phyloP scores from a whole-genome alignment of 2,888 invertebrate genomes.

The Rotaria macrura region DNA sequence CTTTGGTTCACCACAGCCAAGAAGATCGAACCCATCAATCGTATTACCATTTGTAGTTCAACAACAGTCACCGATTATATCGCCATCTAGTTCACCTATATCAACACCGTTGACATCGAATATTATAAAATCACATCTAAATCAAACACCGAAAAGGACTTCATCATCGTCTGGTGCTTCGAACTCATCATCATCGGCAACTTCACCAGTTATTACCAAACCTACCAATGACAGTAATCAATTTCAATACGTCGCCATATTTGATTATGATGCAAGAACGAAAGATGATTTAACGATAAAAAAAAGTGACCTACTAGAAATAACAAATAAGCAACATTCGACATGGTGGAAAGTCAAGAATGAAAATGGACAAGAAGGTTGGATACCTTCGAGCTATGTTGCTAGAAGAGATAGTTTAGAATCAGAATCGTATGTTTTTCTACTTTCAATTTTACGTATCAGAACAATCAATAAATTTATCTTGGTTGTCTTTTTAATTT shows the following conservation, averaged over 20 bases:
- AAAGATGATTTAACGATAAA: slow-evolving; percentile 97
- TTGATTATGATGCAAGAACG: slow-evolving; percentile 96
- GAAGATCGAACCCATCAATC: no score
- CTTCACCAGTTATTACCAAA: neutral
- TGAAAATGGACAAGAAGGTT: slow-evolving; percentile 89
- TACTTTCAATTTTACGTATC: no score
- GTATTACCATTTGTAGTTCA: neutral
- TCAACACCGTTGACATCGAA: neutral
- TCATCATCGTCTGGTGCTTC: neutral
- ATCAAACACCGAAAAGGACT: neutral
- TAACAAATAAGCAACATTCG: slow-evolving; percentile 75
- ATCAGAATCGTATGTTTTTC: slow-evolving; percentile 90
- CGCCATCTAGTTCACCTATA: neutral
- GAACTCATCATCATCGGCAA: neutral
- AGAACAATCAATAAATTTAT: no score
- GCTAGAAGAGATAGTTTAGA: slow-evolving; percentile 96
- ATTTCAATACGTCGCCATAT: slow-evolving; percentile 67
- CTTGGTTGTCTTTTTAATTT: neutral
- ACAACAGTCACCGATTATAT: neutral
- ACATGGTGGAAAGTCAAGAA: slow-evolving; percentile 99
- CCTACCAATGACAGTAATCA: neutral
- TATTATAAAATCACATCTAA: no score
- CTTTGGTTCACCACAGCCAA: neutral
- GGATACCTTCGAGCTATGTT: slow-evolving; percentile 99
- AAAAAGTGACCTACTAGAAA: slow-evolving; percentile 95